Evolutionary conservation across 2,888 invertebrate genomes (phyloP).

Genomic region (Arrhopalites spinosus): DNA sequence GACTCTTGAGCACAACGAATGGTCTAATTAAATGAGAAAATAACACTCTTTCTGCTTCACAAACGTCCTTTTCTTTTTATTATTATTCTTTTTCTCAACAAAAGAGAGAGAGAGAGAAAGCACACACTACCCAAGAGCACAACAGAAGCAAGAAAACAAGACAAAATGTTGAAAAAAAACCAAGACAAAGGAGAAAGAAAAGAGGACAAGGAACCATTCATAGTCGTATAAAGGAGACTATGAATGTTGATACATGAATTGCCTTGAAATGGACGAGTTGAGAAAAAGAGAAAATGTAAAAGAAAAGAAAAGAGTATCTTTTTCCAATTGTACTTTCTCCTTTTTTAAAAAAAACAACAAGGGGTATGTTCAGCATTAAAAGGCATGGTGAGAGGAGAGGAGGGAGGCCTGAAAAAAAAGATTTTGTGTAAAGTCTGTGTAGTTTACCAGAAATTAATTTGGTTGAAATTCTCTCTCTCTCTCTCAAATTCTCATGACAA

Average conservation of each 20-base stretch:
- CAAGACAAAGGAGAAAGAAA: too few relatives aligned
- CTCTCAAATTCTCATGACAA: background rate
- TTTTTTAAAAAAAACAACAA: too few relatives aligned
- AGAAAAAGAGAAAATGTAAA: too few relatives aligned
- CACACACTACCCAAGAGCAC: background rate
- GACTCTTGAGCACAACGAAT: conserved; percentile 4
- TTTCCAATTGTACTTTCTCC: background rate
- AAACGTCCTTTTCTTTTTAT: background rate
- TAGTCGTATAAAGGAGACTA: too few relatives aligned
- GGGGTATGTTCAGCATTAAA: background rate
- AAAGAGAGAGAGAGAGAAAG: background rate
- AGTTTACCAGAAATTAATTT: conserved; percentile 25
- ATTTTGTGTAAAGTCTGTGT: too few relatives aligned
- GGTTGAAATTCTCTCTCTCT: background rate
- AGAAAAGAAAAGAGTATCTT: too few relatives aligned
- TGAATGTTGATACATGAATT: too few relatives aligned
- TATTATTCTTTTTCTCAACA: background rate
- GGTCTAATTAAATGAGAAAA: conserved; percentile 31
- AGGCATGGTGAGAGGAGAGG: background rate
- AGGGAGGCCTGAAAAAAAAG: too few relatives aligned
- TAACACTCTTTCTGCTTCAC: conserved; percentile 6
- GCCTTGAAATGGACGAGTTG: too few relatives aligned
- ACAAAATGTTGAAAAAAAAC: too few relatives aligned
- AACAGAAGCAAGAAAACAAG: too few relatives aligned
- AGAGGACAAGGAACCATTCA: too few relatives aligned